Conservation (phyloP, 2,113 vertebrate species). For the Butorides virescens region DNA sequence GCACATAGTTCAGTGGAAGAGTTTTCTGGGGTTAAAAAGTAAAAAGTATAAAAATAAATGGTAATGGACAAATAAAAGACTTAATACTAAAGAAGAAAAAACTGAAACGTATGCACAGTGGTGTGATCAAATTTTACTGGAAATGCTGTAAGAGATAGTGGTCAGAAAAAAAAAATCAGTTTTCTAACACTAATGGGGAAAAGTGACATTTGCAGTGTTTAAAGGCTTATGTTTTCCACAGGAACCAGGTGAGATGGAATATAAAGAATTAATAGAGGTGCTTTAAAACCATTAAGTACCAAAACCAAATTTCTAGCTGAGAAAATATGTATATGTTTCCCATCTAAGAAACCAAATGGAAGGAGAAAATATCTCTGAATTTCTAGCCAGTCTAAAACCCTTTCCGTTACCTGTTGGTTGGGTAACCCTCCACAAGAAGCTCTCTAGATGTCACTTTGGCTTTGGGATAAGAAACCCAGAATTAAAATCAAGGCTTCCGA, state of each 20-base stretch:
- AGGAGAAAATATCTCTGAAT: constrained; percentile 67
- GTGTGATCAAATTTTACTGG: constrained; percentile 7
- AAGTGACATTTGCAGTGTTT: constrained; percentile 72
- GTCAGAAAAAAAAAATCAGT: not conserved
- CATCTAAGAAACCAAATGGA: constrained; percentile 70
- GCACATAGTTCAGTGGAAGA: not conserved
- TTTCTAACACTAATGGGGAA: constrained; percentile 49
- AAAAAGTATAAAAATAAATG: not conserved
- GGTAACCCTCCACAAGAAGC: constrained; percentile 56
- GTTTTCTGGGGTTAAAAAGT: not conserved
- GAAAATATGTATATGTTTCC: constrained; percentile 47
- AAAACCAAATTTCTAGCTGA: constrained; percentile 66
- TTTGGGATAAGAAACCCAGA: constrained; percentile 55
- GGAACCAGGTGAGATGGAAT: constrained; percentile 75
- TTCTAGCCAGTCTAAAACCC: constrained; percentile 67
- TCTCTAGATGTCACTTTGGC: constrained; percentile 52
- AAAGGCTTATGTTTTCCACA: constrained; percentile 77
- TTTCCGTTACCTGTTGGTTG: constrained; percentile 50
- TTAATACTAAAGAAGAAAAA: constrained; percentile 16
- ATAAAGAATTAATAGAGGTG: constrained; percentile 73
- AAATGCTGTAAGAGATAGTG: not conserved
- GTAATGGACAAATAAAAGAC: not conserved
- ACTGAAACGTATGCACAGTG: not conserved
- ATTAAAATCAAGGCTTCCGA: constrained; percentile 43
- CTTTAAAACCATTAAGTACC: constrained; percentile 67